Evolutionary conservation across 2,888 invertebrate species (phyloP), one percentile per base, ranked within the genome.

Genomic region (Amphiduros pacificus): DNA sequence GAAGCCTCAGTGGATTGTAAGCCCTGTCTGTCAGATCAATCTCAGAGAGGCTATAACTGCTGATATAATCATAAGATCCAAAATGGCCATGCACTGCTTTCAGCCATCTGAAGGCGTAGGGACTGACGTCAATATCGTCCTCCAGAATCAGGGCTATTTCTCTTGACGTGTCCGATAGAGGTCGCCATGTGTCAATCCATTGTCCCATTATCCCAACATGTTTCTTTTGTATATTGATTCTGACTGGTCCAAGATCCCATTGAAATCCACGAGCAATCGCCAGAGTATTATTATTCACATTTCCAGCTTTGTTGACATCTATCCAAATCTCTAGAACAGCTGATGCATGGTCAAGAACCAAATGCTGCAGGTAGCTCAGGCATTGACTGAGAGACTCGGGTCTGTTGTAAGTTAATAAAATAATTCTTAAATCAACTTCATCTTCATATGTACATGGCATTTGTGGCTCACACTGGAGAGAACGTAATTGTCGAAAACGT

Each of bases 61-160:
- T 22, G 4, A 44, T n/a, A 22, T 44, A n/a, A 6, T n/a, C n/a
- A 22, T 44, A n/a, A 11, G 6, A 6, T 5, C 22, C 44, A 44
- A 20, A 44, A n/a, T 11, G n/a, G n/a, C 22, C 6, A 44, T 44
- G 44, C 6, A 22, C 44, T 9, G 6, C 44, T n/a, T n/a, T 44
- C n/a, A 44, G 22, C 72, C 74, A 77, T 40, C 66, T 63, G 58
- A 74, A 77, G 40, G 73, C 71, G 53, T 66, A 70, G 28, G 65
- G 71, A 0, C 76, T 76, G 1, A 77, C 69, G 14, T 71, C 69
- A 14, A 74, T 44, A 56, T 77, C 77, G 50, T 77, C 77, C 53
- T 77, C 77, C 2, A 77, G 55, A 31, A 77, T 68, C 1, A 77
- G 63, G 1, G 70, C 76, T n/a, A 75, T 70, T 63, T 77, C 77